Evolutionary conservation across 1,140 invertebrate species (phyloP).

Genomic region (Caenorhabditis briggsae): DNA sequence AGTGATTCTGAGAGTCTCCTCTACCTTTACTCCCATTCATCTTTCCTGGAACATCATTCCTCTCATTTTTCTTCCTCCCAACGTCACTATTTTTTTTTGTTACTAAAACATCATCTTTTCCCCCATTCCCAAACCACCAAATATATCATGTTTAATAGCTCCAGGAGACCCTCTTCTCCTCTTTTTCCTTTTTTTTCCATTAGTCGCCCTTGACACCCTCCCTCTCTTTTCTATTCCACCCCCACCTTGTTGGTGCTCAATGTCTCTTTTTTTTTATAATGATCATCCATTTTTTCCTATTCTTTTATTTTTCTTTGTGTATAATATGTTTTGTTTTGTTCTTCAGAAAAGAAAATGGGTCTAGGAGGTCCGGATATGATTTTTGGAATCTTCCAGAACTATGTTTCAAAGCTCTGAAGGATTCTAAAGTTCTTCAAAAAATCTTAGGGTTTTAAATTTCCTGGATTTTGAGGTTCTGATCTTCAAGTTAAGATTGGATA

Average conservation of each 20-base stretch:
- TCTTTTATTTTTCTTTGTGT: background rate
- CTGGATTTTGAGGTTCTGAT: background rate
- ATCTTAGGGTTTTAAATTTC: background rate
- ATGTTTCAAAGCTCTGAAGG: too few species aligned
- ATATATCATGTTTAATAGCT: slow-evolving; percentile 24
- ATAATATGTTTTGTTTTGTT: too few species aligned
- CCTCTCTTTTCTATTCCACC: background rate
- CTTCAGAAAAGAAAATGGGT: background rate
- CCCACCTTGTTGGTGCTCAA: background rate
- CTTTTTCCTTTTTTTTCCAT: background rate
- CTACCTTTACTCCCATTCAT: too few species aligned
- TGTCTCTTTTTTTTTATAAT: too few species aligned
- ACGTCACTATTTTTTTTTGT: background rate
- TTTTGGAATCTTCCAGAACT: too few species aligned
- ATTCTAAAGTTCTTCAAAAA: too few species aligned
- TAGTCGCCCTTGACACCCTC: background rate
- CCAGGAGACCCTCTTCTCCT: background rate
- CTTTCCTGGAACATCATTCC: background rate
- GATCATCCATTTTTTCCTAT: background rate
- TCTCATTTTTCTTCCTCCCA: background rate
- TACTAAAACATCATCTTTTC: background rate
- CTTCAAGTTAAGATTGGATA: background rate
- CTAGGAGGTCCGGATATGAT: background rate
- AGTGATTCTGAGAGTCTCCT: too few species aligned
- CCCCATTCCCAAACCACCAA: background rate